Base-by-base conservation (phyloP, 2,113 vertebrate species). In the Hirundichthys speculiger region DNA sequence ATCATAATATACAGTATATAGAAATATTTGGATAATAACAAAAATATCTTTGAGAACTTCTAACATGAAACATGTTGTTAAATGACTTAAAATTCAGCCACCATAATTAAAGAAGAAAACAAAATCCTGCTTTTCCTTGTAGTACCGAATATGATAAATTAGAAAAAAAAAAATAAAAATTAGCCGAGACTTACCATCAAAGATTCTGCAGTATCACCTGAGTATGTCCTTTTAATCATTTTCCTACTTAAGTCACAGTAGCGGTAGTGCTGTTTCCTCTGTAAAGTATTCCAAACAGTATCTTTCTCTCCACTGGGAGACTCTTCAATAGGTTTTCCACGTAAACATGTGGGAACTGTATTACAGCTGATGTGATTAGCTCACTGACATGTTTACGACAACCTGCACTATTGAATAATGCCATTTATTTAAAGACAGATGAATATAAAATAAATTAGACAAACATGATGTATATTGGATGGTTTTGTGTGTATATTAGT, bases 181-280 rank as follows among this genome's bases (percentile, higher is more conserved):
- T 19, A 43, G 48, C 34, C 38, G 27, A 50, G 60, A 73, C 56
- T 75, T 50, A 43, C 64, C 16, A 9, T 40, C 39, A 56, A 4
- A 58, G 3, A 4, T 55, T 63, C 53, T 69, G 40, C 22, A 48
- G 11, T 42, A 66, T 69, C 43, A 38, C 69, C 79, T 73, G 83
- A 86, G 77, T 50, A 43, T 61, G 22, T 78, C 2, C 13, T 62
- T 65, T 39, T 64, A 13, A 39, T 50, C n/a, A 19, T 25, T 56
- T 21, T 30, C 3, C 7, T n/a, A n/a, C n/a, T n/a, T 15, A 19
- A 14, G 15, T 24, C 27, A 52, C 38, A 52, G 27, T 22, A 45
- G 14, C 41, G 43, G 7, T n/a, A n/a, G n/a, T 3, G 27, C 8
- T 30, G 39, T 0, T 7, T 13, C 8, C 19, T 24, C 1, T 14